Evolutionary conservation across 2,797 vertebrate genomes (phyloP).

Genomic region (Naso thynnoides): DNA sequence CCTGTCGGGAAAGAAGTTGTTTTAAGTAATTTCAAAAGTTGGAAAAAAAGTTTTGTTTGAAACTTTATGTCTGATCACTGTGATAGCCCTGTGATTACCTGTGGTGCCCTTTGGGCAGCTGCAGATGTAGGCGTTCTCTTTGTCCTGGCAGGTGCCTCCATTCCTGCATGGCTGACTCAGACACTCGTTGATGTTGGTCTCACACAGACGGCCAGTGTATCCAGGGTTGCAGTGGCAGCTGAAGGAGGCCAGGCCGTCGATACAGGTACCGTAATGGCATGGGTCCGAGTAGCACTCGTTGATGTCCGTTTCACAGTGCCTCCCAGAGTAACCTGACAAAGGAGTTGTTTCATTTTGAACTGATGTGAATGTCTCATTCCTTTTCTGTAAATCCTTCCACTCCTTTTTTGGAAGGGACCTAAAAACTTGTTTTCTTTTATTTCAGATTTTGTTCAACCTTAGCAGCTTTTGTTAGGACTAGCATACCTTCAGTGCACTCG

Average conservation of each 20-base stretch:
- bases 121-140: slow-evolving; percentile 90
- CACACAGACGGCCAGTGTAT: slow-evolving; percentile 93
- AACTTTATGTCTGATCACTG: not conserved
- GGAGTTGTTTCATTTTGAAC: not conserved
- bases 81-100: slow-evolving; percentile 77
- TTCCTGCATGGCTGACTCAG: slow-evolving; percentile 96
- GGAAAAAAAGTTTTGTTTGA: not conserved
- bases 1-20: slow-evolving; percentile 77
- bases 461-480: not conserved
- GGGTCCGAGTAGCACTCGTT: slow-evolving; percentile 92
- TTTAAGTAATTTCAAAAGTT: slow-evolving; percentile 3
- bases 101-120: slow-evolving; percentile 93
- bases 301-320: slow-evolving; percentile 92
- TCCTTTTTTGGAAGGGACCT: not conserved
- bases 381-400: not conserved
- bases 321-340: slow-evolving; percentile 89
- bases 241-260: slow-evolving; percentile 91
- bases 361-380: not conserved
- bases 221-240: slow-evolving; percentile 91
- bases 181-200: slow-evolving; percentile 97
- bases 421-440: not conserved
- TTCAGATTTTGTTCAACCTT: slow-evolving; percentile 2
- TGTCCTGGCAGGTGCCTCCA: slow-evolving; percentile 93
- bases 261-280: slow-evolving; percentile 94
- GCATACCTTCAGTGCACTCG: slow-evolving; percentile 93